Evolutionary conservation across 2,888 invertebrate species (phyloP), one percentile per base, ranked within the genome.

Genomic region (Plagodis pulveraria): DNA sequence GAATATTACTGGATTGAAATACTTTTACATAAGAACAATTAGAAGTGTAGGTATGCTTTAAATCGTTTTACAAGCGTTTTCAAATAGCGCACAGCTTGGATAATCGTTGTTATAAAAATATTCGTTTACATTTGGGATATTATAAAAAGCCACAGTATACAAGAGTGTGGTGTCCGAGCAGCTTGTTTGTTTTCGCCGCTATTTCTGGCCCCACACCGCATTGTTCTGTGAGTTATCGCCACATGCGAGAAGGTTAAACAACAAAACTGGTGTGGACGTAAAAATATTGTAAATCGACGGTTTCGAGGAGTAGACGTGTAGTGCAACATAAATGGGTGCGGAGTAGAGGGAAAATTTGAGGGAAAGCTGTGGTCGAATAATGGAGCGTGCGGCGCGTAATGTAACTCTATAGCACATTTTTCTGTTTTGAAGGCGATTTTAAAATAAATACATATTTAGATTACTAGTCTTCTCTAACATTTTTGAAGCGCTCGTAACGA

Each of bases 171-270:
- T 79, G 76, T 76, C 75, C 78, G 79, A 72, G 69, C 69, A 72
- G 74, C 76, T 57, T 84, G 88, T 89, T 88, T 88, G 82, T 85
- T 83, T 84, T 86, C 76, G 74, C 64, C 71, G 86, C 83, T 91
- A 91, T 91, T 91, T 84, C 82, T 87, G 85, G 81, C 79, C 76
- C 68, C 57, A 63, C 78, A 34, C 78, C 82, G 84, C 83, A 88
- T 89, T 90, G 89, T 88, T 86, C 74, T 76, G 76, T 83, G 87
- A 89, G 77, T 86, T 89, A 89, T 82, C 71, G 81, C 77, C 78
- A 72, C 74, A 68, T 72, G 69, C 72, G 64, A 76, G 80, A 80
- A 84, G 84, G 85, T 84, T 84, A 83, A 80, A 78, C 78, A 81
- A 80, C 78, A 77, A 83, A 83, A 83, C 81, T 81, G 84, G n/a